Conservation (phyloP, 2,888 invertebrate genomes). For the Aphodius sticticus region DNA sequence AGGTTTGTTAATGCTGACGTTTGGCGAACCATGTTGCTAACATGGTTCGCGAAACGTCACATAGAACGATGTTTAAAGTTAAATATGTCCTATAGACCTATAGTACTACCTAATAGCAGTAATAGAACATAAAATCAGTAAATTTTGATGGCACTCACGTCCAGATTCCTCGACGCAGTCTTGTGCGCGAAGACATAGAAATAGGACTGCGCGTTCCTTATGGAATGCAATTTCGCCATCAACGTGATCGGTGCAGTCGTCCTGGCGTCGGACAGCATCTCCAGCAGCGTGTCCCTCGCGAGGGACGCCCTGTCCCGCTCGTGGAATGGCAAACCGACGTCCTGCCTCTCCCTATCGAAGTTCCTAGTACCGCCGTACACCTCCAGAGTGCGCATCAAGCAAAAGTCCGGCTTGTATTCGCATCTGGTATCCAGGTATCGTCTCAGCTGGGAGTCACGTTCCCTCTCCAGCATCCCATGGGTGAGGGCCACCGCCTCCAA, state of each 20-base stretch:
- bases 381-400: constrained; percentile 69
- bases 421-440: constrained; percentile 82
- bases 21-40: too few species aligned
- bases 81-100: too few species aligned
- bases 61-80: too few species aligned
- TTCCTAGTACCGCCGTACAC: constrained; percentile 60
- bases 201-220: constrained; percentile 78
- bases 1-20: too few species aligned
- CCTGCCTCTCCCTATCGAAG: constrained; percentile 43
- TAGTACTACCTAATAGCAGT: too few species aligned
- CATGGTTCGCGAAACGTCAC: too few species aligned
- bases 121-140: neutral
- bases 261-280: constrained; percentile 88
- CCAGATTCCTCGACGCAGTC: constrained; percentile 79
- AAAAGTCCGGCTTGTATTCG: constrained; percentile 76
- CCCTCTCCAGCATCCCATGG: constrained; percentile 77
- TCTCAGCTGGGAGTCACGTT: constrained; percentile 77
- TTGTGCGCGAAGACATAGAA: constrained; percentile 91
- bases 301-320: constrained; percentile 45
- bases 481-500: constrained; percentile 75
- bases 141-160: constrained; percentile 67
- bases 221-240: constrained; percentile 79
- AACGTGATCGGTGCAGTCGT: constrained; percentile 83
- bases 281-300: constrained; percentile 78
- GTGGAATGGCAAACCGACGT: constrained; percentile 36